These are phyloP conservation scores for Shargacucullia verbasci DNA, from an alignment of 2,888 invertebrate genomes.

Conservation along the genomic window DNA sequence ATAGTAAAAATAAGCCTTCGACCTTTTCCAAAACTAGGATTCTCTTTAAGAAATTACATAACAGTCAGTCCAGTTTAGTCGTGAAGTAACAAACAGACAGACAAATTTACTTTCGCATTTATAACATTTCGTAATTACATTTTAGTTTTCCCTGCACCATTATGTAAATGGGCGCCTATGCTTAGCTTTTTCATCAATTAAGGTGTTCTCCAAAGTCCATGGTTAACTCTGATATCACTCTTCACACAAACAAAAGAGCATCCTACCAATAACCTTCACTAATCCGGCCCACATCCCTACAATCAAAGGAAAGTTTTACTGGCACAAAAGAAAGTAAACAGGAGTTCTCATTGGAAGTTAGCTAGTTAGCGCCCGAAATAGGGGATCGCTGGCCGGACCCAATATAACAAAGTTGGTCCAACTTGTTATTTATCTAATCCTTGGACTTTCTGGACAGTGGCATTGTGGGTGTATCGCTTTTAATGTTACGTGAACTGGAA, in stretches of 20 bases:
- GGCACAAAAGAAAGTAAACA: conserved; percentile 78
- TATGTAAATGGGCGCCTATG: too few relatives aligned
- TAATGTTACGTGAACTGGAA: conserved; percentile 20
- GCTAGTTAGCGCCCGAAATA: conserved; percentile 73
- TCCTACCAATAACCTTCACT: conserved; percentile 49
- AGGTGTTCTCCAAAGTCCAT: too few relatives aligned
- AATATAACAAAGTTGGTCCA: conserved; percentile 69
- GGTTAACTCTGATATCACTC: neutral
- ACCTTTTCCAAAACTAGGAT: too few relatives aligned
- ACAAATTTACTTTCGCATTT: too few relatives aligned
- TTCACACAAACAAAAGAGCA: conserved; percentile 38
- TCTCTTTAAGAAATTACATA: too few relatives aligned
- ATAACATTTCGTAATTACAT: too few relatives aligned
- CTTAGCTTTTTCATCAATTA: too few relatives aligned
- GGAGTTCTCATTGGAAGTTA: conserved; percentile 68
- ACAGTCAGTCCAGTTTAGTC: too few relatives aligned
- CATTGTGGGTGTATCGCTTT: conserved; percentile 34
- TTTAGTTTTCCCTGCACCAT: too few relatives aligned
- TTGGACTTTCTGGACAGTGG: conserved; percentile 37
- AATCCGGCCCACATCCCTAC: conserved; percentile 54
- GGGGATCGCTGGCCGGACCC: conserved; percentile 64
- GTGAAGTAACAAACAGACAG: too few relatives aligned
- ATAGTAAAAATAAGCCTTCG: too few relatives aligned
- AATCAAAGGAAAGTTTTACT: conserved; percentile 66
- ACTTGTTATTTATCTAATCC: conserved; percentile 76